Evolutionary conservation across 2,888 invertebrate species (phyloP), one percentile per base, ranked within the genome.

Genomic region (Cataglyphis livida): DNA sequence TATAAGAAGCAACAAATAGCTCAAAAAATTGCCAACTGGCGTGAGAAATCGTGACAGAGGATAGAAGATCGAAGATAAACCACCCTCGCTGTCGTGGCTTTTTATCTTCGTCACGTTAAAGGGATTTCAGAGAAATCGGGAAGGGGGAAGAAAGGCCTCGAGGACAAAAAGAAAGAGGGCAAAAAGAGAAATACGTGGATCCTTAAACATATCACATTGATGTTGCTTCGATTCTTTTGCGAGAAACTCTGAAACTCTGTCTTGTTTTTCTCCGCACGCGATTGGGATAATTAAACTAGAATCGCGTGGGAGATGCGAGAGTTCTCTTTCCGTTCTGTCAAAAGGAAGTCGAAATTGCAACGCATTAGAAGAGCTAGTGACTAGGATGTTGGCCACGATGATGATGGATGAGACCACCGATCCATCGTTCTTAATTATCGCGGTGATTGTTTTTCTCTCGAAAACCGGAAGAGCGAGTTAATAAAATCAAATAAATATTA

Each of bases 201-300:
- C 5, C 32, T 64, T 64, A 86, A 81, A 81, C 70, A 25, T 62
- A 70, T 76, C 68, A 32, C 57, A 59, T 71, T 62, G 68, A 5
- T 70, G 41, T 3, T 51, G n/a, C 21, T 32, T 32, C 21, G 6
- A 51, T 15, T 35, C 35, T n/a, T 51, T 12, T 15, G 51, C 78
- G 78, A 81, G 78, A 41, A 62, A 59, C 59, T 71, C 18, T 32
- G 35, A 44, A 54, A 54, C 38, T 25, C n/a, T 66, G 35, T 54
- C 25, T 74, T n/a, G 32, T 75, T 73, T 51, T 41, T 48, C 38
- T 48, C 35, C 57, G 10, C 41, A 21, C 48, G 48, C 59, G 57
- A 7, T 48, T 5, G 48, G 65, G 75, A 83, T 86, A 85, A 85
- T 85, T 86, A 86, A 83, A 66, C 51, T 59, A 64, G 57, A 44